Percentiles rank a stretch among this genome's conserved stretches.
Evolutionary conservation across 2,888 invertebrate species (phyloP).

Genomic region (Trichopria drosophilae): DNA sequence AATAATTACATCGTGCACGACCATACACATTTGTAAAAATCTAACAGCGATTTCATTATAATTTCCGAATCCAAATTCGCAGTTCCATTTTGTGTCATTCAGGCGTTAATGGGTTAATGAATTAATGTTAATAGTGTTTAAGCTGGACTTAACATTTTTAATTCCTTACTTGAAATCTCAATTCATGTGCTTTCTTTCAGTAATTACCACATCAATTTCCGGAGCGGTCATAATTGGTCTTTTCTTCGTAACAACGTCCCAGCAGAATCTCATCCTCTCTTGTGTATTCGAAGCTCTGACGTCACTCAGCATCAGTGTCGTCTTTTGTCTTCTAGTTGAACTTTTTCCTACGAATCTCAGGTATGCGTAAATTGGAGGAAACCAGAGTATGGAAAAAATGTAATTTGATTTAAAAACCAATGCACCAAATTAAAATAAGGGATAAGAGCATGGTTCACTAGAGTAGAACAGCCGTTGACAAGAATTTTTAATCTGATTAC

Average conservation of each 20-base stretch:
- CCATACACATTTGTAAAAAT: too few relatives aligned
- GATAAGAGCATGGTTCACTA: too few relatives aligned
- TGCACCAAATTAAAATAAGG: not conserved
- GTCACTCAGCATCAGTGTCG: conserved; percentile 75
- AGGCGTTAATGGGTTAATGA: too few relatives aligned
- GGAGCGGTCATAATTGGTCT: conserved; percentile 72
- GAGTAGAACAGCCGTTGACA: too few relatives aligned
- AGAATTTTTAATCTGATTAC: too few relatives aligned
- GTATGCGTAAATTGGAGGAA: too few relatives aligned
- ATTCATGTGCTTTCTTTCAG: conserved; percentile 61
- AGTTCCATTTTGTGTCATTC: too few relatives aligned
- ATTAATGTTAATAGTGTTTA: not conserved
- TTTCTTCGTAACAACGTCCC: conserved; percentile 73
- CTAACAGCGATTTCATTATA: not conserved
- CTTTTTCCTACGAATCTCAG: conserved; percentile 79
- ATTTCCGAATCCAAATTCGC: too few relatives aligned
- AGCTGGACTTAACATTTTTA: not conserved
- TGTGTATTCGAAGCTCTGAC: conserved; percentile 79
- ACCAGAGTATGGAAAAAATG: not conserved
- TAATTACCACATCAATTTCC: conserved; percentile 73
- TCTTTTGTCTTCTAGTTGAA: conserved; percentile 78
- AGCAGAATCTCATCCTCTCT: conserved; percentile 74
- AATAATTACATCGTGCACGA: too few relatives aligned
- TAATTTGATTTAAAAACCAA: not conserved
- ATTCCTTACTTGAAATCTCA: too few relatives aligned